Evolutionary conservation across 1,140 invertebrate species (phyloP).

Genomic region (Habropoda laboriosa): DNA sequence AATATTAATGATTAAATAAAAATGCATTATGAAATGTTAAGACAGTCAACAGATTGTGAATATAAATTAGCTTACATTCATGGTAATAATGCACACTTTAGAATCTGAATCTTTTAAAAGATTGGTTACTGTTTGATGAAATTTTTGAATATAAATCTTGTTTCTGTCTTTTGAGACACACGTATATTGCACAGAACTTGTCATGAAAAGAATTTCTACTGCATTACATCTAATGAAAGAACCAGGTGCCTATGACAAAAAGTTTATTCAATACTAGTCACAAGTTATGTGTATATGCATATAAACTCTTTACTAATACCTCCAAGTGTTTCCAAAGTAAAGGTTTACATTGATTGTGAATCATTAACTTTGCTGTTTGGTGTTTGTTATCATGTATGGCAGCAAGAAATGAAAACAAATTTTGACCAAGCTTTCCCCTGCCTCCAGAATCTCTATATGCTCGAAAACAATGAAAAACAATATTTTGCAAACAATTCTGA

Average conservation of each 20-base stretch:
- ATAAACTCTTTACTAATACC: constrained; percentile 37
- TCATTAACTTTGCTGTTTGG: constrained; percentile 27
- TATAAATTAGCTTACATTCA: constrained; percentile 57
- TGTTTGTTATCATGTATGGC: constrained; percentile 46
- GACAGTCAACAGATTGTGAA: too few species aligned
- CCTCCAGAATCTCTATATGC: constrained; percentile 50
- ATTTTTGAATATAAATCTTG: constrained; percentile 39
- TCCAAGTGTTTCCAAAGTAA: constrained; percentile 64
- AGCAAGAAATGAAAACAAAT: constrained; percentile 59
- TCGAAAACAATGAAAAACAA: constrained; percentile 64
- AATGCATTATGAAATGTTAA: neutral
- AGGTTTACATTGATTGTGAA: constrained; percentile 50
- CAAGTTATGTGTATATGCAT: neutral
- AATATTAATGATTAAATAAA: constrained; percentile 1
- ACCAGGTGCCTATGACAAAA: constrained; percentile 52
- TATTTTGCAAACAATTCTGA: constrained; percentile 55
- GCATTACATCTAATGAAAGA: constrained; percentile 63
- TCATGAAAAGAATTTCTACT: constrained; percentile 62
- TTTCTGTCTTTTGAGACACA: constrained; percentile 5
- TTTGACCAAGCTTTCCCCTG: constrained; percentile 55
- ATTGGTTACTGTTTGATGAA: constrained; percentile 52
- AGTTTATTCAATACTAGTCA: neutral
- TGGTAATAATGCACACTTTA: constrained; percentile 54
- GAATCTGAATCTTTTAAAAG: constrained; percentile 55
- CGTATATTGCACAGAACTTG: constrained; percentile 36